phyloP scores from a whole-genome alignment of 2,113 vertebrate genomes.

The Nyctibius bracteatus region DNA sequence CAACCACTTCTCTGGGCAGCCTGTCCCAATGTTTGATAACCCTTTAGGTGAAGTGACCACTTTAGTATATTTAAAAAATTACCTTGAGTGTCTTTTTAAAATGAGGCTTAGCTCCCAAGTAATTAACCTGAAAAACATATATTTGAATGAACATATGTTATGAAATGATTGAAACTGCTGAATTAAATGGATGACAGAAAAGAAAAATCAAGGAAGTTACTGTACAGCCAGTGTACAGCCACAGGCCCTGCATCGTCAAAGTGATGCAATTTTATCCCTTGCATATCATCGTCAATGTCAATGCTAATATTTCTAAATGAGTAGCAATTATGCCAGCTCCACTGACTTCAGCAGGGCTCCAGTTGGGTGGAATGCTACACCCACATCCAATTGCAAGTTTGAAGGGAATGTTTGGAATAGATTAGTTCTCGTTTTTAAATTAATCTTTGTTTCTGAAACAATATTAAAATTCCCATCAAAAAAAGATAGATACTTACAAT shows the following conservation, averaged over 20 bases:
- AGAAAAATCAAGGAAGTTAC: slow-evolving; percentile 35
- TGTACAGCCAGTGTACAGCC: not conserved
- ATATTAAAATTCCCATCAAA: slow-evolving; percentile 29
- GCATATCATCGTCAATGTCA: not conserved
- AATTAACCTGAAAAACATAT: not conserved
- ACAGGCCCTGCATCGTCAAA: not conserved
- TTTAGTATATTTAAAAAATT: not conserved
- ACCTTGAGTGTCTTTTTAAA: not conserved
- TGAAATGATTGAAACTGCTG: not conserved
- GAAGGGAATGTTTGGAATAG: not conserved
- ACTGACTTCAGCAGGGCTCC: not conserved
- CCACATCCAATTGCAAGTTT: not conserved
- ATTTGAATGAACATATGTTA: not conserved
- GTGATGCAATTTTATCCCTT: not conserved
- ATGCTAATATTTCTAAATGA: not conserved
- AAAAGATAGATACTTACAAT: slow-evolving; percentile 16
- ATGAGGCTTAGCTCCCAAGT: not conserved
- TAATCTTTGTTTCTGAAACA: slow-evolving; percentile 29
- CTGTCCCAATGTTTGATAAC: too few species aligned
- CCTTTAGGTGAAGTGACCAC: too few species aligned
- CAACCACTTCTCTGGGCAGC: too few species aligned
- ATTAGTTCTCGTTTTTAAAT: slow-evolving; percentile 42
- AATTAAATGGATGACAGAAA: slow-evolving; percentile 34
- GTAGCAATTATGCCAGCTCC: not conserved
- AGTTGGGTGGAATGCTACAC: not conserved